Evolutionary conservation across 1,140 invertebrate genomes (phyloP), one percentile per base, ranked within the genome.

Genomic region (Nymphalis io): DNA sequence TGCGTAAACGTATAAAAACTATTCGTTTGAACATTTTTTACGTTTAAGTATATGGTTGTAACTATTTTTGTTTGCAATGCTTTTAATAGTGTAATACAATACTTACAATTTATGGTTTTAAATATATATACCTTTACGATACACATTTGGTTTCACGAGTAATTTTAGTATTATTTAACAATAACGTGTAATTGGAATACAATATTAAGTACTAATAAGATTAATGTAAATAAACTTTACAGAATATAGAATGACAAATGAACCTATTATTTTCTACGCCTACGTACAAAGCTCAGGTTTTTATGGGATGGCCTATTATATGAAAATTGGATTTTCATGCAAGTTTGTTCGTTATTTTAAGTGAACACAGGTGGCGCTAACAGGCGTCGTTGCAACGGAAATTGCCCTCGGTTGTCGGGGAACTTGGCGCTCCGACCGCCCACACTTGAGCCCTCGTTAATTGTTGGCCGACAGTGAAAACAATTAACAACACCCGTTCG

Each of bases 391-490:
- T 78, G 75, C 65, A 80, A 58, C 82, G 83, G 81, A 85, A 83
- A 85, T 85, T 85, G 78, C 77, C 75, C 76, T 78, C 73, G 73
- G 74, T 76, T 60, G 51, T 55, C 51, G 51, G 61, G 72, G 60
- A 74, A 81, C 75, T 81, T 78, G 74, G 64, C 62, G 78, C 78
- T 23, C 20, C 62, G 16, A 40, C 15, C 62, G 20, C 33, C 51
- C 51, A 64, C 62, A 57, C 38, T 69, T 58, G 71, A 61, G 65
- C 46, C 76, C 60, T 66, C 39, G 74, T 79, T 84, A 83, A 83
- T 81, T 82, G 80, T 81, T 69, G 67, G 74, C 68, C 76, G 70
- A 79, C 82, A 78, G 75, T 79, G 73, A 80, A 83, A 83, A 84
- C 79, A 76, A 84, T 84, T 81, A 81, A 73, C 64, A 71, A 70